Percentiles rank a stretch among this genome's conserved stretches.
Evolutionary conservation across 1,140 invertebrate species (phyloP).

Genomic region (Trialeurodes vaporariorum): DNA sequence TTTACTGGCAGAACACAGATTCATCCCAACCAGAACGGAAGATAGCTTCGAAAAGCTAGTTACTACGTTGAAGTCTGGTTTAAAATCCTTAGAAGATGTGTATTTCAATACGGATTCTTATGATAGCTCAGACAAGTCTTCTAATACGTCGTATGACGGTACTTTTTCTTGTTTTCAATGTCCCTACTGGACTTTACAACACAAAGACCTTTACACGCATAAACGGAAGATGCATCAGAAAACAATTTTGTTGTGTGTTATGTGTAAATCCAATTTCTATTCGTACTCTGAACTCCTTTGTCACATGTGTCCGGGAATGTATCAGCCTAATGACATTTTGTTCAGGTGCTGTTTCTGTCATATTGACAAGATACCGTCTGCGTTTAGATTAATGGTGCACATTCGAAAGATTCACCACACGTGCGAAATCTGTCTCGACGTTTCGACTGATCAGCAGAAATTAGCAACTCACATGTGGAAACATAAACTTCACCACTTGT

Average conservation of each 20-base stretch:
- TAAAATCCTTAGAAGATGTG: constrained; percentile 44
- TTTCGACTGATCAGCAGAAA: constrained; percentile 58
- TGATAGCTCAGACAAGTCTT: constrained; percentile 44
- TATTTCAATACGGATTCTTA: constrained; percentile 61
- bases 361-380: constrained; percentile 58
- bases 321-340: constrained; percentile 42
- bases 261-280: constrained; percentile 75
- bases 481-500: constrained; percentile 71
- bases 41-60: constrained; percentile 56
- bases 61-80: constrained; percentile 46
- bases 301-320: constrained; percentile 67
- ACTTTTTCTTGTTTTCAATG: constrained; percentile 75
- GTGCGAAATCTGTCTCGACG: constrained; percentile 73
- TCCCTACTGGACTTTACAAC: constrained; percentile 54
- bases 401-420: constrained; percentile 64
- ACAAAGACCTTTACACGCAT: constrained; percentile 72
- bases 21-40: constrained; percentile 54
- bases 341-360: constrained; percentile 64
- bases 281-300: constrained; percentile 73
- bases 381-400: constrained; percentile 75
- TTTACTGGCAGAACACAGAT: constrained; percentile 61
- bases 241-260: constrained; percentile 61
- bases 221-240: constrained; percentile 74
- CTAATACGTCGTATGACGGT: constrained; percentile 38
- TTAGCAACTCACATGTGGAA: constrained; percentile 78